Evolutionary conservation across 2,113 vertebrate genomes (phyloP), one percentile per base, ranked within the genome.

Genomic region (Rhegmatorhina hoffmannsi): DNA sequence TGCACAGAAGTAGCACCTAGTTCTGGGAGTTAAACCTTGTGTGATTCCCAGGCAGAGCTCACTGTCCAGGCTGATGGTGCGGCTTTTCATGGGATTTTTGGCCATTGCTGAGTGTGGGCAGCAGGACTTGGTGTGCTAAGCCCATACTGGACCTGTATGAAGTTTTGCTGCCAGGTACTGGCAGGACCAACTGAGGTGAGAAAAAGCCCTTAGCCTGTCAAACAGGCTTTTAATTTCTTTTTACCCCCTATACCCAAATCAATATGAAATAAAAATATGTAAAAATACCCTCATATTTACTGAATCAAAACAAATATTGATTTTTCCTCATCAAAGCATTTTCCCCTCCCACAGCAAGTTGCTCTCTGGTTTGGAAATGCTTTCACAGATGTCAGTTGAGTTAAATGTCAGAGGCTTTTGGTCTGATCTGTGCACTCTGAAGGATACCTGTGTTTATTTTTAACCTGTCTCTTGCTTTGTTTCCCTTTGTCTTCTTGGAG

Each of bases 401-500:
- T 69, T 62, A 69, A 94, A 90, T 33, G 79, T 55, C 76, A 86
- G 64, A 77, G 75, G n/a, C 17, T 90, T 83, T 78, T 88, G 82
- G 36, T 66, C 33, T 2, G 10, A 47, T 86, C 80, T n/a, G 63
- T 75, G 78, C 24, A 33, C 50, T 67, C 72, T 0, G 0, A 91
- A 90, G 55, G 33, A 85, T 46, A 56, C 72, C 63, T 44, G 31
- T 19, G 34, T 66, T 94, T 91, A 79, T 84, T 95, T 96, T 94
- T 85, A 83, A 84, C 43, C 43, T 20, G 20, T 56, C 72, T 82
- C 66, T 91, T 2, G 0, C 59, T 50, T 92, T 0, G 0, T 66
- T 72, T 76, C 34, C 67, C 47, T 82, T 83, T 55, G 33, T 62
- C 18, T 72, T 62, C 25, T 76, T 81, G 69, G 40, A 59, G 55